A percentile compares a stretch with the other conserved stretches of the same genome.
Evolutionary conservation across 1,140 invertebrate genomes (phyloP).

Genomic region (Drosophila tani): DNA sequence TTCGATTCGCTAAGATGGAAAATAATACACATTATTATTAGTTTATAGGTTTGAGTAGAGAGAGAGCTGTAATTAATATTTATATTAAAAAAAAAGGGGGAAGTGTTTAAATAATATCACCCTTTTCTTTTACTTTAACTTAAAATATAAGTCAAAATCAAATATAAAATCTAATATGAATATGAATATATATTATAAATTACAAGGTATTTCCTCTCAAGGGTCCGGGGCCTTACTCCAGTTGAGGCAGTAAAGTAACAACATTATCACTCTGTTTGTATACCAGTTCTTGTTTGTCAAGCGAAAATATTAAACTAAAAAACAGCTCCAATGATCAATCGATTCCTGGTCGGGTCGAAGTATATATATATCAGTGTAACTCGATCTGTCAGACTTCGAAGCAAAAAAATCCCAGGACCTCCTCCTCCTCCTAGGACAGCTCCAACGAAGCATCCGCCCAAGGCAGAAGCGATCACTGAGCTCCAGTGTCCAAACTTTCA

Average conservation of each 20-base stretch:
- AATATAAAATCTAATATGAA: no score
- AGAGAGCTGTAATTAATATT: background rate
- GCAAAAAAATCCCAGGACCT: constrained; percentile 2
- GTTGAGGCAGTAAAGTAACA: constrained; percentile 3
- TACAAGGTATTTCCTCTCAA: background rate
- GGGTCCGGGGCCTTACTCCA: background rate
- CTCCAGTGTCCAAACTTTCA: background rate
- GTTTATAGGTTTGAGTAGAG: no score
- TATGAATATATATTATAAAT: background rate
- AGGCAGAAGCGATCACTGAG: background rate
- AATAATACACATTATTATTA: no score
- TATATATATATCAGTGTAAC: constrained; percentile 39
- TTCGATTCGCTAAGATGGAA: background rate
- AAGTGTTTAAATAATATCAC: no score
- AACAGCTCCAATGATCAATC: constrained; percentile 15
- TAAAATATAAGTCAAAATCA: no score
- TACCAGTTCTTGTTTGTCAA: constrained; percentile 14
- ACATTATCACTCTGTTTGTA: constrained; percentile 8
- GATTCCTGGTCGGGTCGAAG: background rate
- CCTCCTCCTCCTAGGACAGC: constrained; percentile 13
- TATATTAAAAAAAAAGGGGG: no score
- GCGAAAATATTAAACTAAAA: constrained; percentile 1
- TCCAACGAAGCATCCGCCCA: constrained; percentile 20
- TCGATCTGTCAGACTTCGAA: constrained; percentile 15
- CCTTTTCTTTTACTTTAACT: no score